Percentiles rank a stretch among this genome's conserved stretches.
These are phyloP conservation scores for Plutella xylostella DNA, from an alignment of 2,888 invertebrate genomes.

Conservation along the genomic window DNA sequence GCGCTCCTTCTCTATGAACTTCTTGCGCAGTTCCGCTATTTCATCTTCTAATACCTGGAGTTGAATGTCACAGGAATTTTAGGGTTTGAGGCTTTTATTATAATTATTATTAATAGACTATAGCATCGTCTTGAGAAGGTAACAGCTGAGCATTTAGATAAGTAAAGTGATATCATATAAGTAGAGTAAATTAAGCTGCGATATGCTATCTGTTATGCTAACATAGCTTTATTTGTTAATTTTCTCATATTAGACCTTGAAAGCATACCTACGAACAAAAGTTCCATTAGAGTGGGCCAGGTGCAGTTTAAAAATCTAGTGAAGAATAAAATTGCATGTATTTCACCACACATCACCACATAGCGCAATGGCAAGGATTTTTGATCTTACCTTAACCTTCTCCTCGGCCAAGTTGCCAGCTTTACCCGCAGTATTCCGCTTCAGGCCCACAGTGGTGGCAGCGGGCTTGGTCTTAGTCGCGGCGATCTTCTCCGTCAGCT, in stretches of 20 bases:
- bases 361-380: no score
- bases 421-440: constrained; percentile 30
- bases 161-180: no score
- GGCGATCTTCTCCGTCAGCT: constrained; percentile 78
- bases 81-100: background rate
- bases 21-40: constrained; percentile 78
- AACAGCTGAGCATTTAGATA: no score
- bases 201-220: no score
- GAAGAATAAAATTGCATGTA: no score
- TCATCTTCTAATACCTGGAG: constrained; percentile 76
- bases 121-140: background rate
- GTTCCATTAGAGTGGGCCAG: no score
- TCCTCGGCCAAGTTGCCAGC: constrained; percentile 72
- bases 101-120: background rate
- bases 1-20: constrained; percentile 85
- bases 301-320: no score
- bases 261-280: no score
- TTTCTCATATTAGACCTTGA: no score
- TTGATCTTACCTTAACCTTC: constrained; percentile 73
- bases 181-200: no score
- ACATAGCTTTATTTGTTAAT: no score
- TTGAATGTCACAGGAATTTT: background rate
- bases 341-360: no score
- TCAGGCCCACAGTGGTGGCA: constrained; percentile 35
- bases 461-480: constrained; percentile 46